These are phyloP conservation scores for Cinclus mexicanus DNA, from an alignment of 2,113 vertebrate genomes.

Conservation along the genomic window DNA sequence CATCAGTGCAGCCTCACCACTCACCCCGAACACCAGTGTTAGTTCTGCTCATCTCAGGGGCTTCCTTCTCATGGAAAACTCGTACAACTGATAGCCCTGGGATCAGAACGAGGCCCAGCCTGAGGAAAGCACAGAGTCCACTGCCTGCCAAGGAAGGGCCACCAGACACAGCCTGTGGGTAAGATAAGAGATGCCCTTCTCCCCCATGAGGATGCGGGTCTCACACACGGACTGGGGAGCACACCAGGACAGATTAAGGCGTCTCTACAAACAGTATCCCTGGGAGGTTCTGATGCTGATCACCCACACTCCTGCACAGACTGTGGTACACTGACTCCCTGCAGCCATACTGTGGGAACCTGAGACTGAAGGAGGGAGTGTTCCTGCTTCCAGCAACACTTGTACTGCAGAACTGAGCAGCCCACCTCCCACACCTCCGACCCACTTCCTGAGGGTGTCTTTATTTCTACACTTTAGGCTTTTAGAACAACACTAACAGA, in stretches of 20 bases:
- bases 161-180: background rate
- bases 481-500: background rate
- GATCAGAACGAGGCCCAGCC: background rate
- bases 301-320: background rate
- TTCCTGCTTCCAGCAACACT: background rate
- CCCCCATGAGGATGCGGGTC: background rate
- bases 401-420: background rate
- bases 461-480: background rate
- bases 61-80: background rate
- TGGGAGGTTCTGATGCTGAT: background rate
- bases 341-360: background rate
- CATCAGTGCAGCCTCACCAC: background rate
- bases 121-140: background rate
- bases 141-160: background rate
- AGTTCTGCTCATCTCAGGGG: background rate
- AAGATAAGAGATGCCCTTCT: background rate
- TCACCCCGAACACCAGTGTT: background rate
- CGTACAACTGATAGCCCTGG: background rate
- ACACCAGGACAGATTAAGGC: fast-evolving
- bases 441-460: background rate
- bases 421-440: background rate
- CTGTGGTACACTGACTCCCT: background rate
- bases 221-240: background rate
- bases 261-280: background rate
- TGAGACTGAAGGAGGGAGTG: background rate